These are phyloP conservation scores for Schizothorax lantsangensis DNA, from an alignment of 2,797 vertebrate genomes.

Conservation along the genomic window DNA sequence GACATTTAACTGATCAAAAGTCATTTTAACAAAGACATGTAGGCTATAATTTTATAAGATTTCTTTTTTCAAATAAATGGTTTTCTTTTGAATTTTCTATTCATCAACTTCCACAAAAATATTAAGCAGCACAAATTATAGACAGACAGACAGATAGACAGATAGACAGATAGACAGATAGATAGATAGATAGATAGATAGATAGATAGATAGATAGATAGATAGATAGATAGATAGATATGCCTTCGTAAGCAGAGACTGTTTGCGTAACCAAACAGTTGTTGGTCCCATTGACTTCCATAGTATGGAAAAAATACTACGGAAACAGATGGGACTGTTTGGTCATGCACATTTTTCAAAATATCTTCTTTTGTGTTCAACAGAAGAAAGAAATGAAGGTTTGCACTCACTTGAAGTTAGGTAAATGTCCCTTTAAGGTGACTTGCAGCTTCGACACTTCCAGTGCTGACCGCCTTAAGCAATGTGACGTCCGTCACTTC, in stretches of 20 bases:
- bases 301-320: background rate
- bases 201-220: no score
- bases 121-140: background rate
- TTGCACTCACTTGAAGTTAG: background rate
- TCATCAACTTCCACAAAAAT: background rate
- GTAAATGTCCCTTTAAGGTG: constrained; percentile 4
- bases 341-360: background rate
- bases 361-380: background rate
- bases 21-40: background rate
- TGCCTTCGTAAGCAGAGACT: no score
- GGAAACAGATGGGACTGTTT: background rate
- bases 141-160: no score
- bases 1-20: background rate
- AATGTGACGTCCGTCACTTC: background rate
- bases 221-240: no score
- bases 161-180: no score
- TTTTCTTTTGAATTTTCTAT: background rate
- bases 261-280: no score
- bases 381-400: background rate
- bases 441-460: background rate
- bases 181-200: no score
- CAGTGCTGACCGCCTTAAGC: background rate
- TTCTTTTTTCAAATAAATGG: background rate
- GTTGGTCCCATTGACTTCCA: no score
- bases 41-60: no score